phyloP scores from a whole-genome alignment of 1,140 invertebrate species.

The Lethrus apterus region DNA sequence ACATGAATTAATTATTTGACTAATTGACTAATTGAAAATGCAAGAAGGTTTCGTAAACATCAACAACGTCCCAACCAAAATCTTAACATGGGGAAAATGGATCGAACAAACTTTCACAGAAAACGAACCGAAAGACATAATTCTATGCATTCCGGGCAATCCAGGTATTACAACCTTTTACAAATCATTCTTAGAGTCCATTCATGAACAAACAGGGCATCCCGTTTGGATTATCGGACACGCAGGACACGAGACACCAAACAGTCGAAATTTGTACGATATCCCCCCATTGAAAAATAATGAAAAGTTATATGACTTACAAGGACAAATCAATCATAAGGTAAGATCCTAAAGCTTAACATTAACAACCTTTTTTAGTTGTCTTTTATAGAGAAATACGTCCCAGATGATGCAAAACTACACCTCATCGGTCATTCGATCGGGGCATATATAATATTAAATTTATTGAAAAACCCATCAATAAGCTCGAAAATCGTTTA shows the following conservation, averaged over 20 bases:
- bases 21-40: constrained; percentile 25
- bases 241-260: constrained; percentile 57
- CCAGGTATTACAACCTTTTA: constrained; percentile 65
- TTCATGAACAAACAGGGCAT: constrained; percentile 50
- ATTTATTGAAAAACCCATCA: constrained; percentile 55
- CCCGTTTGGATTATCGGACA: constrained; percentile 72
- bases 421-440: constrained; percentile 80
- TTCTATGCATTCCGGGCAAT: constrained; percentile 44
- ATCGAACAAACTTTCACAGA: constrained; percentile 49
- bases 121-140: constrained; percentile 24
- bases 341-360: constrained; percentile 30
- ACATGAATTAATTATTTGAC: neutral
- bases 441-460: constrained; percentile 71
- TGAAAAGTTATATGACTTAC: constrained; percentile 54
- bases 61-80: constrained; percentile 56
- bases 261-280: constrained; percentile 18
- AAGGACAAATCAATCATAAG: constrained; percentile 77
- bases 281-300: constrained; percentile 46
- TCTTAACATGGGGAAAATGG: constrained; percentile 60
- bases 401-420: constrained; percentile 59
- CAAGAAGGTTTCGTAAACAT: constrained; percentile 48
- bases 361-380: constrained; percentile 38
- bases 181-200: constrained; percentile 54
- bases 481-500: constrained; percentile 45
- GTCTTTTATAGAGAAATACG: constrained; percentile 63